Base-by-base conservation (phyloP, 2,797 vertebrate genomes). In the Gallinago solitaria region DNA sequence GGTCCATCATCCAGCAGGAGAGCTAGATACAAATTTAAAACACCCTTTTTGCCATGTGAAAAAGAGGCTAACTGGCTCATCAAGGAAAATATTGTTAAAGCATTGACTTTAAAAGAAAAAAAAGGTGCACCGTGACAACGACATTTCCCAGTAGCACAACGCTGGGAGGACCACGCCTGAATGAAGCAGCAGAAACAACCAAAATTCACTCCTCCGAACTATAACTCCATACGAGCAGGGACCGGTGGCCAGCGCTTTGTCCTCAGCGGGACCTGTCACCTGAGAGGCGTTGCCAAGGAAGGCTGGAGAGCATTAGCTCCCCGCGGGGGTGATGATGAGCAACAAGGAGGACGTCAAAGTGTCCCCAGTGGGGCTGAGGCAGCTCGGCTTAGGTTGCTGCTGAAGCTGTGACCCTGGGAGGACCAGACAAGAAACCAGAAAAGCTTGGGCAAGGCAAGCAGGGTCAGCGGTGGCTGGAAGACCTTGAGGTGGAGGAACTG, bases 321-420 rank as follows among this genome's bases (percentile, higher is more conserved):
- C 37, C 30, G 25, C 14, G 27, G 59, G 84, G 82, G 57, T 79
- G 57, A 27, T 41, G 12, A 16, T 17, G 47, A 91, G 45, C 75
- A 28, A 53, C 37, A 27, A 33, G 0, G 0, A 43, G 2, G 3
- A 65, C 0, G 4, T 54, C 51, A 27, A 69, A 35, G 14, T 19
- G 4, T 3, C 68, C 48, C 21, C 64, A 35, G 63, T 1, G 5
- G 35, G 48, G 8, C 23, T 18, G 28, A 63, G 20, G 50, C 19
- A 33, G 43, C 56, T 45, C 0, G 1, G 56, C n/a, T 82, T 17
- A 17, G 5, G 59, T 21, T 51, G 45, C 50, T 86, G 80, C 25
- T 70, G 81, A 41, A 76, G 53, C 51, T 65, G 64, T 50, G 39
- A 27, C 51, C 43, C 19, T 18, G 27, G 11, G 9, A 6, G 16